These are phyloP conservation scores for Marmota flaviventris DNA, from an alignment of 2,113 vertebrate genomes.

Conservation along the genomic window DNA sequence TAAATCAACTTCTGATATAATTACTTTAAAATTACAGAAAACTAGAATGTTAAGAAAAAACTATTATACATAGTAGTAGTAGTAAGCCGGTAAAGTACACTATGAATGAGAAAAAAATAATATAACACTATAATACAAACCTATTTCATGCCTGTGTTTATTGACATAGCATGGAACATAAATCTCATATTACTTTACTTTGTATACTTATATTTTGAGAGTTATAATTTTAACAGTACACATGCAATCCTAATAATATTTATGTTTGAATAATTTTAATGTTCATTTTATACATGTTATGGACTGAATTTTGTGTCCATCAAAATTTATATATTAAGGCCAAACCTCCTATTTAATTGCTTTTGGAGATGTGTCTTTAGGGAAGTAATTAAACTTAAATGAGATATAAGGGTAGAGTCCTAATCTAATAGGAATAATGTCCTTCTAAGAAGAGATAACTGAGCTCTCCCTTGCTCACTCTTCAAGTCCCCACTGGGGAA, in stretches of 20 bases:
- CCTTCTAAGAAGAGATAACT: background rate
- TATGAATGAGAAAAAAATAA: background rate
- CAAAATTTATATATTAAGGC: background rate
- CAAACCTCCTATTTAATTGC: background rate
- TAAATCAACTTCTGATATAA: slow-evolving; percentile 28
- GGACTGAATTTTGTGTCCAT: background rate
- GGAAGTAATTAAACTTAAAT: background rate
- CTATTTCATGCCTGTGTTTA: background rate
- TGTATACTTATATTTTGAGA: slow-evolving; percentile 16
- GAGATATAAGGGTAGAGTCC: background rate
- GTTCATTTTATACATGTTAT: background rate
- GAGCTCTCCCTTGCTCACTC: background rate
- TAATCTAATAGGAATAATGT: background rate
- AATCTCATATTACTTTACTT: slow-evolving; percentile 14
- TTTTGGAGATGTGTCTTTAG: background rate
- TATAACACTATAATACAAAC: background rate
- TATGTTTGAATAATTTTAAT: slow-evolving; percentile 37
- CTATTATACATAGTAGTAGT: background rate
- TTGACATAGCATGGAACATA: background rate
- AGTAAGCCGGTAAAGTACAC: background rate
- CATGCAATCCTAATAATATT: background rate
- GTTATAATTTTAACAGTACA: background rate
- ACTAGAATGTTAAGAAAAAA: slow-evolving; percentile 10
- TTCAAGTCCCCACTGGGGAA: background rate
- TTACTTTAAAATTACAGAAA: slow-evolving; percentile 5